phyloP scores from a whole-genome alignment of 2,113 vertebrate genomes.

The Diadophis punctatus region DNA sequence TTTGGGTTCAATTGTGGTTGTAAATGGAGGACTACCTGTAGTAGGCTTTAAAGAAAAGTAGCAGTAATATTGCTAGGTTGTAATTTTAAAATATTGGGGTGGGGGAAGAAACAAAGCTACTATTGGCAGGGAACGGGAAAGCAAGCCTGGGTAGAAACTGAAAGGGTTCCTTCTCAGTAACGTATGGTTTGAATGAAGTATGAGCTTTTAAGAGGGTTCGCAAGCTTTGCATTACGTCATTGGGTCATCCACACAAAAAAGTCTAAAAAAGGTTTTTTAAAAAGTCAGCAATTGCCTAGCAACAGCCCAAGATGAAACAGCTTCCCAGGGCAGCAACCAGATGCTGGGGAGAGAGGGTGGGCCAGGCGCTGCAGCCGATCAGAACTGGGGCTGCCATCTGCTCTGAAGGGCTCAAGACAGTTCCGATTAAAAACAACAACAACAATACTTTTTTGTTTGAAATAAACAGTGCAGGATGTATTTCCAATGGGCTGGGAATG shows the following conservation, averaged over 20 bases:
- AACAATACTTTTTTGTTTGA: background rate
- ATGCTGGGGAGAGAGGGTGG: background rate
- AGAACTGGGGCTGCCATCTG: background rate
- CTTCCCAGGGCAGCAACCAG: background rate
- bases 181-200: background rate
- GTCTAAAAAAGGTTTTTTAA: too few species aligned
- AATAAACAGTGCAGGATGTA: background rate
- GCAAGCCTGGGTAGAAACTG: background rate
- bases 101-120: background rate
- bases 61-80: background rate
- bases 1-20: too few species aligned
- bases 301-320: background rate
- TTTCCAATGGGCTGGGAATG: background rate
- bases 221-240: background rate
- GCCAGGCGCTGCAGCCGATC: background rate
- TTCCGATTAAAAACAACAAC: background rate
- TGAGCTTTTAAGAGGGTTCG: background rate
- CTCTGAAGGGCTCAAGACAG: background rate
- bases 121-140: too few species aligned
- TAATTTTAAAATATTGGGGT: background rate
- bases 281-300: background rate
- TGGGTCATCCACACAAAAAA: background rate
- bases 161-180: background rate
- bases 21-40: background rate
- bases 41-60: background rate